Evolutionary conservation across 2,888 invertebrate genomes (phyloP).

Genomic region (Emmelina monodactyla): DNA sequence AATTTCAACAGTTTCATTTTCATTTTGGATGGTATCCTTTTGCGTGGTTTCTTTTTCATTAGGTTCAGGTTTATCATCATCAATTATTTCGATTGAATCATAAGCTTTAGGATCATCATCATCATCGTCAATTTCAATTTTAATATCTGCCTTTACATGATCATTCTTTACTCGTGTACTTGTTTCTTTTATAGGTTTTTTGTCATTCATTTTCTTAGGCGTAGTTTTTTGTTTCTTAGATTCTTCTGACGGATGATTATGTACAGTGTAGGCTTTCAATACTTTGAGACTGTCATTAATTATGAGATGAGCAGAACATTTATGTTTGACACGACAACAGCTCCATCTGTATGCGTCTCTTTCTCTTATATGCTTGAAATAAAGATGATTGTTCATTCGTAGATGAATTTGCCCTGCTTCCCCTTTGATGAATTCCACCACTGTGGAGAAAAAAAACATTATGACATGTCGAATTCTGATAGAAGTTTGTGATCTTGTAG

Average conservation of each 20-base stretch:
- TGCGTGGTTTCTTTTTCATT: too few relatives aligned
- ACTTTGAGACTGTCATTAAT: slow-evolving; percentile 48
- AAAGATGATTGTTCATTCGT: slow-evolving; percentile 48
- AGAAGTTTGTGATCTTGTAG: too few relatives aligned
- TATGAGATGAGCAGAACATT: slow-evolving; percentile 47
- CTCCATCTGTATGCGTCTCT: slow-evolving; percentile 49
- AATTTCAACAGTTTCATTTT: too few relatives aligned
- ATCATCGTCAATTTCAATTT: too few relatives aligned
- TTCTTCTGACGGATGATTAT: slow-evolving; percentile 38
- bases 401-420: slow-evolving; percentile 46
- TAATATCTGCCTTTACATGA: too few relatives aligned
- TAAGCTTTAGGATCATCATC: too few relatives aligned
- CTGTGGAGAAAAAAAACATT: neutral
- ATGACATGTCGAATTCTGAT: too few relatives aligned
- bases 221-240: slow-evolving; percentile 12
- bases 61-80: too few relatives aligned
- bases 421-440: slow-evolving; percentile 44
- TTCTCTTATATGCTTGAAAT: slow-evolving; percentile 44
- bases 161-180: neutral
- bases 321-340: slow-evolving; percentile 49
- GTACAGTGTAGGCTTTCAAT: slow-evolving; percentile 37
- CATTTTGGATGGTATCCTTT: too few relatives aligned
- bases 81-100: too few relatives aligned
- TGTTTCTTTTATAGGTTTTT: neutral
- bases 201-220: neutral